A percentile compares a stretch with the other conserved stretches of the same genome.
Conservation (phyloP, 2,113 vertebrate genomes). For the Platycercus adscitus region DNA sequence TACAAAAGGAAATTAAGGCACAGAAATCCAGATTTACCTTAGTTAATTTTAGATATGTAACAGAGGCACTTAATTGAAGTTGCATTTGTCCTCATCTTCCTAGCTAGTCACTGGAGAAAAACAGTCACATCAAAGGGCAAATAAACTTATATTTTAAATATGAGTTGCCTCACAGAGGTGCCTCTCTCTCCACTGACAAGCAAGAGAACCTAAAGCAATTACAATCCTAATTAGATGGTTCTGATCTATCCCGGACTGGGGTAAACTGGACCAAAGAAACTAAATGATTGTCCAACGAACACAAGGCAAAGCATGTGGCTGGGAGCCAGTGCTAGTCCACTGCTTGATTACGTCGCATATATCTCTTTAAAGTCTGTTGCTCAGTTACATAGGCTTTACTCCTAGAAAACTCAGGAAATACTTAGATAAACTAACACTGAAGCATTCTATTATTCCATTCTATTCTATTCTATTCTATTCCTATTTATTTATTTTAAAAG, state of each 20-base stretch:
- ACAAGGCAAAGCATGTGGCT: neutral
- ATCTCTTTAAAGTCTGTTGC: neutral
- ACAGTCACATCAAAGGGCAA: slow-evolving; percentile 3
- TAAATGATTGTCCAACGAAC: neutral
- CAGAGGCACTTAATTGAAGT: neutral
- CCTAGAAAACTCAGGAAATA: neutral
- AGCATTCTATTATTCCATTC: neutral
- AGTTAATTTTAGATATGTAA: neutral
- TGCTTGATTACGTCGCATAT: neutral
- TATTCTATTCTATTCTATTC: neutral
- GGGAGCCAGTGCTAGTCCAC: neutral
- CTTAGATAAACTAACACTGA: neutral
- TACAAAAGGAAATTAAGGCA: neutral
- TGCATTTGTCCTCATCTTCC: slow-evolving; percentile 4
- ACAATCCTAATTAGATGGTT: neutral
- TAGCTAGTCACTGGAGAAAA: neutral
- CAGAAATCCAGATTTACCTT: neutral
- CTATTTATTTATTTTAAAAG: neutral
- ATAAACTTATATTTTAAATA: slow-evolving; percentile 33
- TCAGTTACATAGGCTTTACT: neutral
- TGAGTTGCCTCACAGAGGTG: neutral
- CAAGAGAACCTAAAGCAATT: slow-evolving; percentile 7
- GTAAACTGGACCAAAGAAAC: neutral
- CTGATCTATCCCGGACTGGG: neutral
- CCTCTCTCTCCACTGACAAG: neutral